Evolutionary conservation across 2,113 vertebrate genomes (phyloP).

Genomic region (Phrynosoma blainvillii): DNA sequence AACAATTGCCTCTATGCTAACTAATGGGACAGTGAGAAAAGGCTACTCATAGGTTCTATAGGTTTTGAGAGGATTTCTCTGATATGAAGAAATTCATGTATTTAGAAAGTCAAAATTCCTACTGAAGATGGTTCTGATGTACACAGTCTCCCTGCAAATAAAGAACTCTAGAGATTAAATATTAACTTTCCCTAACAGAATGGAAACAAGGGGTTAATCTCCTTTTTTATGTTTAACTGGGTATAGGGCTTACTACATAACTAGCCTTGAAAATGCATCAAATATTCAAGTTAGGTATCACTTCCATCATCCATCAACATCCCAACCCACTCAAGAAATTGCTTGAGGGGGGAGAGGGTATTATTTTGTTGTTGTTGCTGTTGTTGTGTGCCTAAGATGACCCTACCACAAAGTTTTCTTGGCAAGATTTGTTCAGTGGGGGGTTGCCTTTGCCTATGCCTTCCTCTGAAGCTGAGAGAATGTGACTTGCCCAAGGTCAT

Average conservation of each 20-base stretch:
- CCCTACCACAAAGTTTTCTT: too few relatives aligned
- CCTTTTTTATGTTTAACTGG: neutral
- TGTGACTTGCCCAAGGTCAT: too few relatives aligned
- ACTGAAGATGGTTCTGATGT: neutral
- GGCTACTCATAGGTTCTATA: neutral
- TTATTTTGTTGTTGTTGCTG: too few relatives aligned
- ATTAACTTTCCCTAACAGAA: neutral
- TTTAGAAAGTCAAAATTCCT: neutral
- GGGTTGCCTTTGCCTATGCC: too few relatives aligned
- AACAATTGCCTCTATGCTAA: neutral
- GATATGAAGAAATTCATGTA: neutral
- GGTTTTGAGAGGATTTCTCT: neutral
- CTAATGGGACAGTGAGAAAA: neutral
- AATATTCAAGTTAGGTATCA: neutral
- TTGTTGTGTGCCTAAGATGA: too few relatives aligned
- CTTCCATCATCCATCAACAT: neutral
- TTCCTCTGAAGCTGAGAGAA: too few relatives aligned
- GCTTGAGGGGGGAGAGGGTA: neutral
- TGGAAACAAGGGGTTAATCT: neutral
- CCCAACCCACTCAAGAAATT: neutral
- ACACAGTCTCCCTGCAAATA: neutral
- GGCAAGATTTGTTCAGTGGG: too few relatives aligned
- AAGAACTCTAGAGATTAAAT: neutral
- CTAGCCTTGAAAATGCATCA: neutral
- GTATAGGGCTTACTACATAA: neutral